Percentiles rank a stretch among this genome's conserved stretches.
Conservation (phyloP, 2,888 invertebrate genomes). For the Melangyna quadrimaculata region DNA sequence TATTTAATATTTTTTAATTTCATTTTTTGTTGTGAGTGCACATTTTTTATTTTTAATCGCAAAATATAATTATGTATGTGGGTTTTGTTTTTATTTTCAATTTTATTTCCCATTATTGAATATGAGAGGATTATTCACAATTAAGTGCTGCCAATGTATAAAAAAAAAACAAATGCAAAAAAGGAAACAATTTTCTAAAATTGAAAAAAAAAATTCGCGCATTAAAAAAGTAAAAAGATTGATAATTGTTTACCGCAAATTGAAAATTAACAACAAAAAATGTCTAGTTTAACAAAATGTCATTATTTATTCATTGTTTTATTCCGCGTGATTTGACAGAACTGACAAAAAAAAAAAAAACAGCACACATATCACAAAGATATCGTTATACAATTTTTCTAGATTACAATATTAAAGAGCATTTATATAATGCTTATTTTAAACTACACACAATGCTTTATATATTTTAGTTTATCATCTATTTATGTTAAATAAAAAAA, state of each 20-base stretch:
- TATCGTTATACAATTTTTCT: slow-evolving; percentile 1
- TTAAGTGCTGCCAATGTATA: slow-evolving; percentile 54
- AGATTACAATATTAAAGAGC: slow-evolving; percentile 40
- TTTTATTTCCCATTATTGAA: slow-evolving; percentile 41
- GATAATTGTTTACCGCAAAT: slow-evolving; percentile 56
- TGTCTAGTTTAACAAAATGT: slow-evolving; percentile 30
- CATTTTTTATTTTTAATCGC: slow-evolving; percentile 39
- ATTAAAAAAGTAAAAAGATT: slow-evolving; percentile 22
- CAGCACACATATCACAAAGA: slow-evolving; percentile 6
- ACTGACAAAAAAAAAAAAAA: slow-evolving; percentile 33
- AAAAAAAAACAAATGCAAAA: background rate
- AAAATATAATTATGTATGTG: slow-evolving; percentile 51
- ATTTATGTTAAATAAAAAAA: slow-evolving; percentile 17
- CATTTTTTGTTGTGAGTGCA: background rate
- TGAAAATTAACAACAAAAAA: slow-evolving; percentile 27
- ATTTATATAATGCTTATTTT: slow-evolving; percentile 2
- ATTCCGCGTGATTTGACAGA: slow-evolving; percentile 55
- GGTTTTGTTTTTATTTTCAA: slow-evolving; percentile 10
- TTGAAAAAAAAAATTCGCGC: slow-evolving; percentile 28
- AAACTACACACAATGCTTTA: background rate
- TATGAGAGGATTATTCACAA: slow-evolving; percentile 56
- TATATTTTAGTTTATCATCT: background rate
- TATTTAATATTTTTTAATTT: background rate
- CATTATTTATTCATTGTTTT: slow-evolving; percentile 39
- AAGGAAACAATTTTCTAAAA: background rate